A percentile compares a stretch with the other conserved stretches of the same genome.
Evolutionary conservation across 2,113 vertebrate species (phyloP).

Genomic region (Macrotis lagotis): DNA sequence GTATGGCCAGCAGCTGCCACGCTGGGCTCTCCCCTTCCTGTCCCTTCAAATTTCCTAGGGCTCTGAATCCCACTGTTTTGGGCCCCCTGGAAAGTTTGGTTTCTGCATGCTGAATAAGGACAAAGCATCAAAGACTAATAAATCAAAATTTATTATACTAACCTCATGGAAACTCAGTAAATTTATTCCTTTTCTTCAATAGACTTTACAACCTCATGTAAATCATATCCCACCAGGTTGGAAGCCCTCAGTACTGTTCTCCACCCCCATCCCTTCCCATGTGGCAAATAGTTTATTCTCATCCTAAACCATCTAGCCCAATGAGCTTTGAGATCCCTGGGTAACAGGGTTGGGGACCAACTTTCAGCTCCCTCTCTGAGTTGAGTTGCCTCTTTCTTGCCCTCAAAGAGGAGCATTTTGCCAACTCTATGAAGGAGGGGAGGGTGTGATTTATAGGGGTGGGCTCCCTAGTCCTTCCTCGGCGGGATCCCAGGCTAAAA

Average conservation of each 20-base stretch:
- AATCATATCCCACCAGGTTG: background rate
- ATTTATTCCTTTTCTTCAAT: conserved; percentile 55
- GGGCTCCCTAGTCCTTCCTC: background rate
- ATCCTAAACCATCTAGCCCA: background rate
- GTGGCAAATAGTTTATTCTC: background rate
- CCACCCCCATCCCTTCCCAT: background rate
- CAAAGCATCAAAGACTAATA: conserved; percentile 46
- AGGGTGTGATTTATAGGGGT: background rate
- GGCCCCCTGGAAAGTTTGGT: accelerated
- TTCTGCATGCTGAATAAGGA: conserved; percentile 46
- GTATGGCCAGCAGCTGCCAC: background rate
- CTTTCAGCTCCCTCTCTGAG: accelerated
- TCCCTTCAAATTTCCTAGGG: background rate
- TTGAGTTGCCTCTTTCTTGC: too few species aligned
- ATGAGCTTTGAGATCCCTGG: background rate
- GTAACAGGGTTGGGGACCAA: background rate
- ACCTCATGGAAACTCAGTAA: conserved; percentile 37
- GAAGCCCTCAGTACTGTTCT: background rate
- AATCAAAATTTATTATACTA: conserved; percentile 56
- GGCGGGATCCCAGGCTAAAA: conserved; percentile 52
- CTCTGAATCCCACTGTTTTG: background rate
- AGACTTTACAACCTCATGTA: conserved; percentile 19
- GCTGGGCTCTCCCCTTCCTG: background rate
- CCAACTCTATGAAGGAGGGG: background rate
- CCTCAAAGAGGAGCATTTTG: accelerated